These are phyloP conservation scores for Zaprionus africanus DNA, from an alignment of 1,140 invertebrate genomes.

Conservation along the genomic window DNA sequence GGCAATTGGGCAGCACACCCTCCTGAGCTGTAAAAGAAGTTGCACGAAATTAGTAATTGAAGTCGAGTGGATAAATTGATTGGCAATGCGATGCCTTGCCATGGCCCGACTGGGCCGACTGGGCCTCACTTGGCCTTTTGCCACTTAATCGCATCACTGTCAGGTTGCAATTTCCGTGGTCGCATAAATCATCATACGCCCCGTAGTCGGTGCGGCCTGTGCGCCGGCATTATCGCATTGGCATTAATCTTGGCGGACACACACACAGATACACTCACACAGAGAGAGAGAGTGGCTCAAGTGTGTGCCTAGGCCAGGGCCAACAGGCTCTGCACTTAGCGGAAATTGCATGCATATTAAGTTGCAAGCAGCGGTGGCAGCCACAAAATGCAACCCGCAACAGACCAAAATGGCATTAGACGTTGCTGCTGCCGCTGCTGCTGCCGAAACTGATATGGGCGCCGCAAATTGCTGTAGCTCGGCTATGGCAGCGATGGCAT, in stretches of 20 bases:
- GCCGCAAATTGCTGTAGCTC: constrained; percentile 55
- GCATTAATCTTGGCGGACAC: constrained; percentile 75
- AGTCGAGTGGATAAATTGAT: not conserved
- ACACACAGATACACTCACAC: constrained; percentile 24
- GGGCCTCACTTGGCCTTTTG: not conserved
- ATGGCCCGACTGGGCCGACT: no score
- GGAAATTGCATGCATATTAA: constrained; percentile 83
- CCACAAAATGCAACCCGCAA: constrained; percentile 21
- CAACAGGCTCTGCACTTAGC: constrained; percentile 58
- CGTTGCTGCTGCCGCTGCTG: not conserved
- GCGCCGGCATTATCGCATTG: constrained; percentile 69
- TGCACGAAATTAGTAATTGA: not conserved
- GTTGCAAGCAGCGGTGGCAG: constrained; percentile 50
- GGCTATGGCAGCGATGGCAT: not conserved
- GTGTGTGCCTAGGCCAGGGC: constrained; percentile 32
- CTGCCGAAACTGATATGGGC: not conserved
- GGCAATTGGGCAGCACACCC: constrained; percentile 92
- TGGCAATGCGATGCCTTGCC: not conserved
- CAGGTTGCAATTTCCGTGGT: constrained; percentile 73
- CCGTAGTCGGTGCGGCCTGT: constrained; percentile 43
- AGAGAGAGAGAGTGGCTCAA: constrained; percentile 38
- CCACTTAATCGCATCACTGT: constrained; percentile 70
- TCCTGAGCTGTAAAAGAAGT: constrained; percentile 62
- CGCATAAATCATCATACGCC: constrained; percentile 80
- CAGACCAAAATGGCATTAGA: constrained; percentile 65